Evolutionary conservation across 2,797 vertebrate genomes (phyloP).

Genomic region (Balearica regulorum): DNA sequence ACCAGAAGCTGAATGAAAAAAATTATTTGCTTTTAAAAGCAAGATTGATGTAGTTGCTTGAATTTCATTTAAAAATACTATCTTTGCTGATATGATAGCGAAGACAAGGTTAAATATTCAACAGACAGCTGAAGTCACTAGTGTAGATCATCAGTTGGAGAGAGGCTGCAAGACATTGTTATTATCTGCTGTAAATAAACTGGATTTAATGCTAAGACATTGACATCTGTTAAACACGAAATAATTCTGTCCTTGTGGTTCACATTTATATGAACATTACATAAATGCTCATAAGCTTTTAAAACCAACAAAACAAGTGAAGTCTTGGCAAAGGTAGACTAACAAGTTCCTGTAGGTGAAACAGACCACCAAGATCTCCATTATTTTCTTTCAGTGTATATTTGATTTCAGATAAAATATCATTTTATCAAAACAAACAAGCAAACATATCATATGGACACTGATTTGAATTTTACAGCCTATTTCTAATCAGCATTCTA

Average conservation of each 20-base stretch:
- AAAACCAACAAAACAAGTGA: not conserved
- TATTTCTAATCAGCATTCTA: not conserved
- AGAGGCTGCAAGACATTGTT: not conserved
- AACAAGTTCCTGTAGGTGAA: not conserved
- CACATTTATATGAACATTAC: not conserved
- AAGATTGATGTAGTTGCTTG: not conserved
- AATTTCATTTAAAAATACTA: not conserved
- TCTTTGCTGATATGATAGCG: not conserved
- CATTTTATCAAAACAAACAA: not conserved
- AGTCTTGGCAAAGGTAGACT: not conserved
- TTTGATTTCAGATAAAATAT: not conserved
- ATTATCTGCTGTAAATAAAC: conserved; percentile 3
- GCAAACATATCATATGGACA: not conserved
- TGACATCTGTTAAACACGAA: not conserved
- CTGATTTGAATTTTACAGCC: not conserved
- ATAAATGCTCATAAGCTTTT: not conserved
- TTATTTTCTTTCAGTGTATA: not conserved
- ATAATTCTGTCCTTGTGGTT: not conserved
- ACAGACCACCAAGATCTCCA: not conserved
- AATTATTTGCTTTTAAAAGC: not conserved
- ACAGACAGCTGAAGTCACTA: not conserved
- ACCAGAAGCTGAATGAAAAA: not conserved
- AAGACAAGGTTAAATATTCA: not conserved
- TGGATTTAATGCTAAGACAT: not conserved
- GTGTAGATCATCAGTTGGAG: not conserved